phyloP scores from a whole-genome alignment of 2,797 vertebrate species.

The Epinephelus coioides region DNA sequence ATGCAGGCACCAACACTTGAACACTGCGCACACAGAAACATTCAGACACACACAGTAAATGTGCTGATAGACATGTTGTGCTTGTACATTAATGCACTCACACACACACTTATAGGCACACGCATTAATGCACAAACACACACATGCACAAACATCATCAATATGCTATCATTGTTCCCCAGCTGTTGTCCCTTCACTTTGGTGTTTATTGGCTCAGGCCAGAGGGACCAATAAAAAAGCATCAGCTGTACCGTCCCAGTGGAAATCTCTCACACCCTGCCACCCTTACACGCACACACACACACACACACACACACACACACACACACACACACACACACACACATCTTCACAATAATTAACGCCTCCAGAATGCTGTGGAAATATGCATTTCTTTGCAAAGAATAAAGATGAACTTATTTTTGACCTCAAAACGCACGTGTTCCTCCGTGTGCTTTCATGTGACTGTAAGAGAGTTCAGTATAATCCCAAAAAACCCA shows the following conservation, averaged over 20 bases:
- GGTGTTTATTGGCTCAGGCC: constrained; percentile 78
- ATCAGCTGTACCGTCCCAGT: constrained; percentile 62
- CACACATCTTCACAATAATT: constrained; percentile 25
- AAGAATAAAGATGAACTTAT: constrained; percentile 11
- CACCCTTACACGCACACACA: constrained; percentile 7
- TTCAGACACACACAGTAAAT: constrained; percentile 23
- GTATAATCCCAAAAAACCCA: not conserved
- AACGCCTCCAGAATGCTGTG: constrained; percentile 28
- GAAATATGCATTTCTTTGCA: constrained; percentile 17
- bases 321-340: not conserved
- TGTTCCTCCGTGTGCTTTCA: constrained; percentile 3
- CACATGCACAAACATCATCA: constrained; percentile 67
- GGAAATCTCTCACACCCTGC: constrained; percentile 34
- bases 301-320: not conserved
- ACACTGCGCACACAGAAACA: constrained; percentile 17
- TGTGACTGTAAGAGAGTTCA: constrained; percentile 1
- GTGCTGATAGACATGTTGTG: constrained; percentile 56
- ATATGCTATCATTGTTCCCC: constrained; percentile 82
- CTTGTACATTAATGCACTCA: constrained; percentile 30
- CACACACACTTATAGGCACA: not conserved
- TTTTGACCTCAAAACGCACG: constrained; percentile 22
- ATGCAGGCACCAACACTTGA: not conserved
- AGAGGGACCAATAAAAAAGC: constrained; percentile 75
- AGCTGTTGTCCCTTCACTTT: constrained; percentile 76
- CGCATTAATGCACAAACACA: constrained; percentile 21